A percentile compares a stretch with the other conserved stretches of the same genome.
These are phyloP conservation scores for Brachyistius frenatus DNA, from an alignment of 2,113 vertebrate genomes.

Conservation along the genomic window DNA sequence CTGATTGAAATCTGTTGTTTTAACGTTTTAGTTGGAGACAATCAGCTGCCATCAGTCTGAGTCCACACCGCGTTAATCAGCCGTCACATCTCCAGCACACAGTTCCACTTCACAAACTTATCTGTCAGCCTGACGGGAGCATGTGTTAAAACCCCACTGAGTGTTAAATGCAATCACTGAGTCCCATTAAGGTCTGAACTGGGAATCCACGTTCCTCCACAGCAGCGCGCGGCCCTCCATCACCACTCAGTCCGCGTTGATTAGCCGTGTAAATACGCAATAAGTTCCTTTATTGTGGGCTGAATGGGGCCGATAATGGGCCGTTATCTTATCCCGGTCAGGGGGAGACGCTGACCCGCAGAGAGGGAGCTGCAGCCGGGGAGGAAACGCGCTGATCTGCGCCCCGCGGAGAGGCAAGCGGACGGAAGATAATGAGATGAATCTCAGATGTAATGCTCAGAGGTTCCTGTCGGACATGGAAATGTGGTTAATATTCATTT, in stretches of 20 bases:
- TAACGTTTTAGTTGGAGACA: conserved; percentile 16
- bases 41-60: not conserved
- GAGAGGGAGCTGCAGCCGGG: conserved; percentile 80
- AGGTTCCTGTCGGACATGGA: conserved; percentile 25
- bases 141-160: conserved; percentile 48
- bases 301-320: conserved; percentile 83
- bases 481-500: conserved; percentile 37
- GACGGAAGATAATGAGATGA: conserved; percentile 52
- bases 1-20: conserved; percentile 26
- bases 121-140: conserved; percentile 37
- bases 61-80: conserved; percentile 31
- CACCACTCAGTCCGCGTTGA: conserved; percentile 62
- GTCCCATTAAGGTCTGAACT: conserved; percentile 61
- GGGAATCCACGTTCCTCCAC: conserved; percentile 73
- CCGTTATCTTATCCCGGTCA: conserved; percentile 75
- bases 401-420: conserved; percentile 81
- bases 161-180: conserved; percentile 67
- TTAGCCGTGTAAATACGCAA: conserved; percentile 75
- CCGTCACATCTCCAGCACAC: conserved; percentile 27
- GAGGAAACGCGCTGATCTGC: conserved; percentile 88
- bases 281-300: conserved; percentile 60
- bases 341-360: conserved; percentile 76
- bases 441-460: conserved; percentile 16
- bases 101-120: conserved; percentile 42
- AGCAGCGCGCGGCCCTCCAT: conserved; percentile 4